Evolutionary conservation across 1,140 invertebrate genomes (phyloP).

Genomic region (Nautilus pompilius): DNA sequence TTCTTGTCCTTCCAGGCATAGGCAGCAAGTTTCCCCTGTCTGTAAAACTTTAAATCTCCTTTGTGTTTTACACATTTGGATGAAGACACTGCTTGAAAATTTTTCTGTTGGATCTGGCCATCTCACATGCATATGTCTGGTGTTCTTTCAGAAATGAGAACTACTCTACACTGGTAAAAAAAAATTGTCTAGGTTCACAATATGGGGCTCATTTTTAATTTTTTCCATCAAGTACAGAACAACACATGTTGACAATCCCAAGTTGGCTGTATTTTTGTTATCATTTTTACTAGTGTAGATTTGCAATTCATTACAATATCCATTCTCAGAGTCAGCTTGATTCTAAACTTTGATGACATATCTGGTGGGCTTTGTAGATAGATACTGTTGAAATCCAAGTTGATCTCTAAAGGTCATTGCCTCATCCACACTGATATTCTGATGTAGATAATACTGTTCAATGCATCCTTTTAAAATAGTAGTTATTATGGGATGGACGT

Average conservation of each 20-base stretch:
- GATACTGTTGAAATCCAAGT: conserved; percentile 12
- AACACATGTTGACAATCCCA: no score
- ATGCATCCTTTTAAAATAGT: conserved; percentile 1
- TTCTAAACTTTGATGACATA: conserved; percentile 15
- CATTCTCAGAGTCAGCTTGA: conserved; percentile 7
- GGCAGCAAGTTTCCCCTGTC: not conserved
- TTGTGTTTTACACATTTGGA: not conserved
- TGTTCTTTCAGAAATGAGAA: no score
- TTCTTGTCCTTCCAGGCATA: conserved; percentile 6
- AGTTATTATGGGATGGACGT: conserved; percentile 1
- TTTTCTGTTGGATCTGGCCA: not conserved
- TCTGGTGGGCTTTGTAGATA: conserved; percentile 14
- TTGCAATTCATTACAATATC: conserved; percentile 6
- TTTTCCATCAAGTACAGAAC: no score
- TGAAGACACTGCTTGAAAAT: not conserved
- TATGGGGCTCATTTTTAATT: no score
- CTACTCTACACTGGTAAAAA: no score
- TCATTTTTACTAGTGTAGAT: conserved; percentile 8
- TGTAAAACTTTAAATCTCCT: not conserved
- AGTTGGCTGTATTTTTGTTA: no score
- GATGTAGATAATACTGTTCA: conserved; percentile 1
- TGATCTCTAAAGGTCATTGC: conserved; percentile 14
- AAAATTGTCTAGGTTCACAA: no score
- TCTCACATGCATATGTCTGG: conserved; percentile 3
- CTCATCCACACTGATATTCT: conserved; percentile 14